Evolutionary conservation across 1,140 invertebrate species (phyloP), one percentile per base, ranked within the genome.

Genomic region (Aphaenogaster ashmeadi): DNA sequence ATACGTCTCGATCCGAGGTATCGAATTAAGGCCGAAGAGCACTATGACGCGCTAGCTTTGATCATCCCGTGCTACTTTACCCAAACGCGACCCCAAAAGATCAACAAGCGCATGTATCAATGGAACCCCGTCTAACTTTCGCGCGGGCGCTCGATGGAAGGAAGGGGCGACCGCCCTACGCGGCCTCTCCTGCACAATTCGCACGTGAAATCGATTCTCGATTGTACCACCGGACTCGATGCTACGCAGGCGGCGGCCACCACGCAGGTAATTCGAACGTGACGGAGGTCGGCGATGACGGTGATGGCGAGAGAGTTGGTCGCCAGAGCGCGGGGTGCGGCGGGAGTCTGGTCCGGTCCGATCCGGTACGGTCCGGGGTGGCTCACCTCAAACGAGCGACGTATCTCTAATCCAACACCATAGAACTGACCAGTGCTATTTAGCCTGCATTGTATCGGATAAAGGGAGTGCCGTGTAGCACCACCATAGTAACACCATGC

Each of bases 401-500:
- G 93, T 93, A 94, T 94, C 93, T 94, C 93, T 94, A 93, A 95
- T 94, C 94, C 93, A 93, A 93, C 94, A 92, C 93, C 92, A 91
- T 93, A 92, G 92, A 91, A 93, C 91, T 92, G 92, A 94, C 92
- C 93, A 93, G 91, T 92, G 93, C 94, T 94, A 94, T 94, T 94
- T 94, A 94, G 94, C 89, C 91, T 89, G 93, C 92, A 94, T 94
- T 94, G 93, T 94, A 93, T 93, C 92, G 94, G 93, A 93, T 94
- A 93, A 94, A 93, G 93, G 91, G 92, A 93, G 90, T 89, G 89
- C 87, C 91, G 88, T 91, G 88, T 90, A 93, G 87, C 93, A 92
- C 91, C 92, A 91, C 85, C 92, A 92, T 92, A 87, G 90, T 92
- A 93, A 94, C 92, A 92, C 90, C 90, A 88, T 94, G 88, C 88